Base-by-base conservation (phyloP, 2,113 vertebrate species). In the Cromileptes altivelis region DNA sequence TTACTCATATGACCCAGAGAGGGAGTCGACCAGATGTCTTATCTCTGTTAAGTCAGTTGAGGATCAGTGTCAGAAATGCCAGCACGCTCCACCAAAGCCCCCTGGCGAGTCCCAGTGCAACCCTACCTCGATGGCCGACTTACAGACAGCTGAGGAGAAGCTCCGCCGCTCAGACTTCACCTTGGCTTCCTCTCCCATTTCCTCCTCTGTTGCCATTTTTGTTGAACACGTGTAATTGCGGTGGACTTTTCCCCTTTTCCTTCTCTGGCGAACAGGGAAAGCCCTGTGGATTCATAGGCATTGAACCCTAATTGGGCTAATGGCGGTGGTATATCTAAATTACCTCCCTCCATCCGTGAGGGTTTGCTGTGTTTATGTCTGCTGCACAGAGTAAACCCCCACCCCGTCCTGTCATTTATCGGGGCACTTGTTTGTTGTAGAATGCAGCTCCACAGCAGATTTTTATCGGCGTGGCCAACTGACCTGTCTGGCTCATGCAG, bases 351-450 rank as follows among this genome's bases (percentile, higher is more conserved):
- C 85, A 89, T 93, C 88, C 91, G 89, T 92, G 93, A 61, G 89
- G 93, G 88, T 71, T 45, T 85, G 61, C 89, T 75, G 78, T 96
- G 95, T 96, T 96, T 95, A 96, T 95, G 94, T 95, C 95, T 96
- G 86, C 87, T 89, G 94, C 85, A 81, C 73, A 57, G 88, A 81
- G 90, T 92, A 93, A 94, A 93, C 85, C 67, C 78, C 81, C 81
- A 6, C 85, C 78, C 84, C 21, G 75, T 86, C 88, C 89, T 78
- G 83, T 88, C 91, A 92, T 95, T 95, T 95, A 94, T 94, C 80
- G 75, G 75, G 77, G 91, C 82, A 75, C 91, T 88, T 94, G 94
- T 94, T 96, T 96, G 93, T 94, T 94, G 91, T 90, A 92, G 86
- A 93, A 91, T 77, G 91, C 93, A 93, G 92, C 87, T 91, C 87